Evolutionary conservation across 2,797 vertebrate genomes (phyloP), one percentile per base, ranked within the genome.

Genomic region (Picus viridis): DNA sequence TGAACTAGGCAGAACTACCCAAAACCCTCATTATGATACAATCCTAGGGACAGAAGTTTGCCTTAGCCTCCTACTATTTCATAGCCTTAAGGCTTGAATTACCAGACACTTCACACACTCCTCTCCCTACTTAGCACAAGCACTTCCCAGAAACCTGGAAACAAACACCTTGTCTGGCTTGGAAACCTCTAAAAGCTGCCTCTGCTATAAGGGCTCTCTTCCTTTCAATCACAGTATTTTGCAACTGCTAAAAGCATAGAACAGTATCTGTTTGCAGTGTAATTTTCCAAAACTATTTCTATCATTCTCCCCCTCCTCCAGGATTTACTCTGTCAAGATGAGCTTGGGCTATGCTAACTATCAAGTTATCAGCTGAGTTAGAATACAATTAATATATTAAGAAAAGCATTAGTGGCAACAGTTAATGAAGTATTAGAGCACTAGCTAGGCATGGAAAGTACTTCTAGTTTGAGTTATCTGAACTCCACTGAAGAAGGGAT

Each of bases 261-360:
- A 54, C 6, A 10, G 49, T 59, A 65, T 32, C 61, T 65, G 39
- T n/a, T 75, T 67, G 53, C 34, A 88, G 87, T 89, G 77, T 56
- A 26, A 45, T 76, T 90, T 86, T 89, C 39, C 45, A 47, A 57
- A 93, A 86, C 53, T 84, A 83, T 70, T 88, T 88, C 53, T 36
- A 88, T 77, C 81, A 64, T 41, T 9, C 8, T 23, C 27, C 26
- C 27, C 24, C 11, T n/a, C 18, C 11, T 8, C 19, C 39, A 10
- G 9, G 27, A 14, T 90, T 94, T 80, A 95, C 51, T 89, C 79
- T 73, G 53, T 86, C 83, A 83, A 65, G 45, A n/a, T 59, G 59
- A 92, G 63, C 36, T 43, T 72, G 65, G 51, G 41, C 49, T 73
- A 83, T 15, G 53, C 54, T 81, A n/a, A 91, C 41, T 73, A 47